Evolutionary conservation across 2,888 invertebrate genomes (phyloP).

Genomic region (Drosophila barbarae): DNA sequence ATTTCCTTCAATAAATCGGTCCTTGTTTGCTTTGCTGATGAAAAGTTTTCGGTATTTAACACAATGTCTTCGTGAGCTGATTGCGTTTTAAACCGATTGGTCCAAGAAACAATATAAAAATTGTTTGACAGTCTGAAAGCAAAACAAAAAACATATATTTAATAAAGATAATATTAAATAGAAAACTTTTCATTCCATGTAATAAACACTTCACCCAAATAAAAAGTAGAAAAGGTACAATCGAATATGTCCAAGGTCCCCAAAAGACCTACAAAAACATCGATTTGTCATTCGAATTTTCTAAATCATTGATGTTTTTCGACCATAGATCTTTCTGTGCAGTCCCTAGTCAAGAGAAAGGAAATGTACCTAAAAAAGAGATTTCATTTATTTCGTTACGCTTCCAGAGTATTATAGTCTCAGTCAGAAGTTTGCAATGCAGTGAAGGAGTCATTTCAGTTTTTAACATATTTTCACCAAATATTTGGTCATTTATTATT

Average conservation of each 20-base stretch:
- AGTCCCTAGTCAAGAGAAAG: no score
- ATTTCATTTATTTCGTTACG: no score
- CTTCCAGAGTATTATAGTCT: no score
- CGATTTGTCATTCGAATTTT: no score
- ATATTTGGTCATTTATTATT: no score
- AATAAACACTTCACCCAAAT: background rate
- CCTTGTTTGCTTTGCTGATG: slow-evolving; percentile 22
- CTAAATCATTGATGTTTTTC: no score
- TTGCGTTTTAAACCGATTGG: slow-evolving; percentile 40
- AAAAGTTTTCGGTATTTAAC: slow-evolving; percentile 14
- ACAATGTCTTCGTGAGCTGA: slow-evolving; percentile 20
- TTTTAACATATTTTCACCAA: no score
- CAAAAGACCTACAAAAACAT: background rate
- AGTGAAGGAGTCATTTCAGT: no score
- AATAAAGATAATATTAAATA: background rate
- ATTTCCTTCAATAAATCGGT: slow-evolving; percentile 79
- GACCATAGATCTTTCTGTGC: no score
- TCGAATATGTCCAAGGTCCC: background rate
- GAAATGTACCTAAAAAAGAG: no score
- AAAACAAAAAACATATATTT: background rate
- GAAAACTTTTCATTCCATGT: background rate
- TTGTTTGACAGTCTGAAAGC: slow-evolving; percentile 56
- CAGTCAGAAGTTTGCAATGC: no score
- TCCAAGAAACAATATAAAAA: slow-evolving; percentile 52
- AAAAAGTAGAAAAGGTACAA: no score